These are phyloP conservation scores for Helobdella robusta DNA, from an alignment of 2,888 invertebrate species.

Conservation along the genomic window DNA sequence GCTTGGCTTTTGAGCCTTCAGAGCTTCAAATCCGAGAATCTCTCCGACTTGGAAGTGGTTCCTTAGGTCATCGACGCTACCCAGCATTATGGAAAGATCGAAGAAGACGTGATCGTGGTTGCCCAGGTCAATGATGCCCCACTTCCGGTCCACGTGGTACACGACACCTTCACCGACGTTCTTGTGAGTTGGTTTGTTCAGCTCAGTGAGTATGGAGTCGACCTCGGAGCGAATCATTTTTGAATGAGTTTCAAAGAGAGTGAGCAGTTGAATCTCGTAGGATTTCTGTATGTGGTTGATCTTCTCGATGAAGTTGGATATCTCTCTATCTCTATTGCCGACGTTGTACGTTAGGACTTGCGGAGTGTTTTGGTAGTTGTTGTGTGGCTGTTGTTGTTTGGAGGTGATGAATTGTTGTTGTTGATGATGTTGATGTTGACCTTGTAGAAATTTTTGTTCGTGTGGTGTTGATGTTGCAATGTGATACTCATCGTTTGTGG, in stretches of 20 bases:
- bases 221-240: constrained; percentile 3
- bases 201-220: not conserved
- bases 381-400: too few relatives aligned
- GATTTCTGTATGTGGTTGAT: not conserved
- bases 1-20: constrained; percentile 49
- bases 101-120: constrained; percentile 51
- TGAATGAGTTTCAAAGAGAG: not conserved
- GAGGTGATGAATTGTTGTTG: too few relatives aligned
- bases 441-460: too few relatives aligned
- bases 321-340: too few relatives aligned
- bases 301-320: not conserved
- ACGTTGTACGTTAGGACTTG: too few relatives aligned
- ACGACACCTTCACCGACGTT: constrained; percentile 44
- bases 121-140: constrained; percentile 51
- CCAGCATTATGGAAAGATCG: constrained; percentile 46
- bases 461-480: too few relatives aligned
- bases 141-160: constrained; percentile 49
- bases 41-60: constrained; percentile 47
- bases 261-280: not conserved
- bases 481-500: too few relatives aligned
- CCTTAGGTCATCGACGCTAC: constrained; percentile 46
- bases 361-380: too few relatives aligned
- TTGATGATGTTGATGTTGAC: too few relatives aligned
- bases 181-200: constrained; percentile 31
- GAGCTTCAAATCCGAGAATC: constrained; percentile 48